phyloP scores from a whole-genome alignment of 2,888 invertebrate species.

The Lordiphosa andalusiaca region DNA sequence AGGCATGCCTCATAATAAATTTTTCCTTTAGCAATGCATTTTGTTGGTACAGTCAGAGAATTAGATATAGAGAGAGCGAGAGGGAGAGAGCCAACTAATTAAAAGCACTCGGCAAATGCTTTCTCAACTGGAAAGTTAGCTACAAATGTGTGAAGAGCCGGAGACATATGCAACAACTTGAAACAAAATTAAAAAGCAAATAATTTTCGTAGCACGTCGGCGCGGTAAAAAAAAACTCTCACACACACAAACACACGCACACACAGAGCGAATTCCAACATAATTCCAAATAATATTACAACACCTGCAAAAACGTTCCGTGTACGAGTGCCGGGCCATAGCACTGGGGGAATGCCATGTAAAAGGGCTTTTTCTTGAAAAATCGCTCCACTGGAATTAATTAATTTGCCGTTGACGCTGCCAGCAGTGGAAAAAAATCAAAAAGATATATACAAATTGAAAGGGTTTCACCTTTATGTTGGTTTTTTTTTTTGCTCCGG shows the following conservation, averaged over 20 bases:
- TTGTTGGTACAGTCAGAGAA: constrained; percentile 8
- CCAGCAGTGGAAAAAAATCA: constrained; percentile 12
- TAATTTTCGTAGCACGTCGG: constrained; percentile 64
- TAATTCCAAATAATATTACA: constrained; percentile 73
- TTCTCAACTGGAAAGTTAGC: constrained; percentile 76
- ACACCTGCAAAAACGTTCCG: constrained; percentile 67
- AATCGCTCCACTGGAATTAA: constrained; percentile 73
- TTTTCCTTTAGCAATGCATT: background rate
- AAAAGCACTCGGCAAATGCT: constrained; percentile 71
- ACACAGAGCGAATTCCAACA: constrained; percentile 44
- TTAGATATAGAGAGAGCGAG: background rate
- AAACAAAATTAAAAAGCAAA: constrained; percentile 74
- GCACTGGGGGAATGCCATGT: constrained; percentile 18
- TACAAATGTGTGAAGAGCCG: constrained; percentile 48
- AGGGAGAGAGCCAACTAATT: constrained; percentile 54
- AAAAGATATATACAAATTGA: constrained; percentile 20
- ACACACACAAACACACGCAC: constrained; percentile 16
- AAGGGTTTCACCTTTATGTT: background rate
- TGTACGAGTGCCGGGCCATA: constrained; percentile 27
- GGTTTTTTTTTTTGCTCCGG: background rate
- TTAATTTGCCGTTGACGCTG: constrained; percentile 66
- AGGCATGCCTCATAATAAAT: too few species aligned
- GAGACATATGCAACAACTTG: constrained; percentile 73
- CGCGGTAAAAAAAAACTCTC: constrained; percentile 35
- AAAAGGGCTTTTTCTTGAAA: constrained; percentile 71